phyloP scores from a whole-genome alignment of 2,888 invertebrate genomes.

The Lepidocyrtinus sp. region DNA sequence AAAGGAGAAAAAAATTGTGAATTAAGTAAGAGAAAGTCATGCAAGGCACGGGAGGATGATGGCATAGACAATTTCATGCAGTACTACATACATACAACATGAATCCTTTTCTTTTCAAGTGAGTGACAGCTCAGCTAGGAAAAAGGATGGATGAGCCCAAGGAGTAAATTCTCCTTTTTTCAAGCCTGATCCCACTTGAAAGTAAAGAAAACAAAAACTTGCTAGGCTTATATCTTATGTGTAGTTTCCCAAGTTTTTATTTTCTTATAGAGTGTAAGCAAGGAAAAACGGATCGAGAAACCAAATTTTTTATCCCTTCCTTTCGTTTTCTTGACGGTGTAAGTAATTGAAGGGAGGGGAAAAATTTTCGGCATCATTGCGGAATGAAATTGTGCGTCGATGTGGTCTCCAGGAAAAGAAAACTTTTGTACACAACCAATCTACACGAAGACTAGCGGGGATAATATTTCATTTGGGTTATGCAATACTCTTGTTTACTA shows the following conservation, averaged over 20 bases:
- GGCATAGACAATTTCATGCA: slow-evolving; percentile 21
- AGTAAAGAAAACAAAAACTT: neutral
- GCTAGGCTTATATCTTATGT: neutral
- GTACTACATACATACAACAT: slow-evolving; percentile 13
- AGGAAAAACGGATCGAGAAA: neutral
- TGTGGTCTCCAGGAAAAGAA: neutral
- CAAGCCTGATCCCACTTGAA: neutral
- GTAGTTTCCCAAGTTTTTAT: neutral
- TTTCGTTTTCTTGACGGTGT: slow-evolving; percentile 49
- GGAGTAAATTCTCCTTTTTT: neutral
- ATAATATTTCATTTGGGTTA: neutral
- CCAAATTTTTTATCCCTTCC: slow-evolving; percentile 35
- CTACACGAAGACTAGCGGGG: neutral
- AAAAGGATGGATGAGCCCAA: slow-evolving; percentile 24
- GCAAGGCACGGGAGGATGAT: slow-evolving; percentile 31
- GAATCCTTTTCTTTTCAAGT: slow-evolving; percentile 15
- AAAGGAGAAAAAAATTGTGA: slow-evolving; percentile 4
- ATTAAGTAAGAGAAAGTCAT: slow-evolving; percentile 53
- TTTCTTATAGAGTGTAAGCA: neutral
- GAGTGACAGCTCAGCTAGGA: slow-evolving; percentile 45
- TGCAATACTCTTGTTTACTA: neutral
- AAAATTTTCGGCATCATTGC: slow-evolving; percentile 38
- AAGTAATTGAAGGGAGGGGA: slow-evolving; percentile 63
- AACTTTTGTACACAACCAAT: neutral
- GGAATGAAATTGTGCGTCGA: slow-evolving; percentile 23